phyloP scores from a whole-genome alignment of 2,797 vertebrate species.

The Nyctibius grandis region DNA sequence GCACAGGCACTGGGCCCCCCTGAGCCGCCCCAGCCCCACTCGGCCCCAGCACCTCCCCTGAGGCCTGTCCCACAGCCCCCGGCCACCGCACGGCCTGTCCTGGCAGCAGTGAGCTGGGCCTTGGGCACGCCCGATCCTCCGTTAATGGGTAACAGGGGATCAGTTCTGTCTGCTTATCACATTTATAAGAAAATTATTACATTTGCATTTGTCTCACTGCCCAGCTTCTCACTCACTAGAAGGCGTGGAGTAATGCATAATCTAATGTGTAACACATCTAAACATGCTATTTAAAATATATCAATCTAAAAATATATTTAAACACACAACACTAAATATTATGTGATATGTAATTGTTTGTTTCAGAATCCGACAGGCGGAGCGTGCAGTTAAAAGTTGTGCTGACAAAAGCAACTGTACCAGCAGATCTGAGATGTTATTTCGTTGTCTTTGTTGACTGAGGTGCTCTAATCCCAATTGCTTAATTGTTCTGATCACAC shows the following conservation, averaged over 20 bases:
- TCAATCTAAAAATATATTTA: not conserved
- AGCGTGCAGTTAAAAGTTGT: not conserved
- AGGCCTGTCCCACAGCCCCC: too few species aligned
- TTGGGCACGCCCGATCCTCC: too few species aligned
- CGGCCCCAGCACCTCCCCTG: too few species aligned
- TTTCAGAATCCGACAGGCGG: not conserved
- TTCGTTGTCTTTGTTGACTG: not conserved
- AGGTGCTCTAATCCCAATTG: not conserved
- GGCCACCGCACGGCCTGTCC: too few species aligned
- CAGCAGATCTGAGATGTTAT: not conserved
- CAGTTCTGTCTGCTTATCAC: not conserved
- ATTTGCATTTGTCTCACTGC: not conserved
- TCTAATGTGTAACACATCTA: not conserved
- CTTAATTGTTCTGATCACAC: not conserved
- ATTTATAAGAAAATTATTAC: not conserved
- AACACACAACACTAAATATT: not conserved
- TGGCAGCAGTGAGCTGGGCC: too few species aligned
- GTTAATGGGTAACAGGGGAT: too few species aligned
- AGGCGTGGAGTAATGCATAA: not conserved
- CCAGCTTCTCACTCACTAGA: not conserved
- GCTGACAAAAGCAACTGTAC: not conserved
- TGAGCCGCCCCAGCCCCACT: too few species aligned
- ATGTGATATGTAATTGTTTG: not conserved
- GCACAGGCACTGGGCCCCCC: too few species aligned
- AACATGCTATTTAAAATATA: not conserved